phyloP scores from a whole-genome alignment of 2,797 vertebrate species.

The Lagothrix lagotricha region DNA sequence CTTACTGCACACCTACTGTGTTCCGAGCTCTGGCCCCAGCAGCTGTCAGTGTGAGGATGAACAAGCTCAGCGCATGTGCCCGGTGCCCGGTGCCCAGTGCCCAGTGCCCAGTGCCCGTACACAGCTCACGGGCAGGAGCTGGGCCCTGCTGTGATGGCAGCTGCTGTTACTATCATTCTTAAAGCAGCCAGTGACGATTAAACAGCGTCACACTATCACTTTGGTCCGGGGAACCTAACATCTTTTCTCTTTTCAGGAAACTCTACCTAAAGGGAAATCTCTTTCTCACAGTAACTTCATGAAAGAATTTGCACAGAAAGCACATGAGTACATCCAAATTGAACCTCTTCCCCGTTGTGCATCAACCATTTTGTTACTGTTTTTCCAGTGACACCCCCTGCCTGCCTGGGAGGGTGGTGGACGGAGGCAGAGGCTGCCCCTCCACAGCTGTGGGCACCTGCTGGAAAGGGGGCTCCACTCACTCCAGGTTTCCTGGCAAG shows the following conservation, averaged over 20 bases:
- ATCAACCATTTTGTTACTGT: neutral
- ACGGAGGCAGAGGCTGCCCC: neutral
- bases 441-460: slow-evolving; percentile 58
- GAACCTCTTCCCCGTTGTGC: neutral
- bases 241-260: neutral
- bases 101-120: neutral
- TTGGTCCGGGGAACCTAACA: neutral
- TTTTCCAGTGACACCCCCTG: neutral
- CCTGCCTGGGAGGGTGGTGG: neutral
- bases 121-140: rapidly evolving
- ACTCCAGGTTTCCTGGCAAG: slow-evolving; percentile 5
- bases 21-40: neutral
- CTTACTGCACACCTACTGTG: neutral
- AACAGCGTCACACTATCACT: rapidly evolving
- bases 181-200: neutral
- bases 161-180: rapidly evolving
- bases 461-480: neutral
- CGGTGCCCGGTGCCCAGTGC: rapidly evolving
- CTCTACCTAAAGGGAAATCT: neutral
- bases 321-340: neutral
- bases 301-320: neutral
- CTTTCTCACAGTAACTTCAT: neutral
- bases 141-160: rapidly evolving
- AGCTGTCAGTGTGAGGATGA: rapidly evolving
- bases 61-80: neutral